Percentiles rank a stretch among this genome's conserved stretches.
phyloP scores from a whole-genome alignment of 2,113 vertebrate genomes.

The Brachypteracias leptosomus region DNA sequence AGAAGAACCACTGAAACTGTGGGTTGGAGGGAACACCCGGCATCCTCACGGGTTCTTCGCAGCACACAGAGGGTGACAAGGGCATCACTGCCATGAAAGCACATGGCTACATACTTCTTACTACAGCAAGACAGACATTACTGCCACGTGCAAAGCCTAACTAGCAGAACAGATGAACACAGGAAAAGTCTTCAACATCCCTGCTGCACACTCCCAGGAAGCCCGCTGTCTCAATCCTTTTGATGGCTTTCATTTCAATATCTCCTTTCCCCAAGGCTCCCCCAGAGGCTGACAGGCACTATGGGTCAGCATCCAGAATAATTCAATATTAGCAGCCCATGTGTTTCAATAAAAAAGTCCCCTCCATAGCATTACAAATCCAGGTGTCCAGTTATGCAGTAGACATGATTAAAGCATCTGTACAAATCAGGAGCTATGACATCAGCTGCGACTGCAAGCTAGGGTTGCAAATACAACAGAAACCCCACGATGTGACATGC shows the following conservation, averaged over 20 bases:
- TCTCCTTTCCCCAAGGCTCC: background rate
- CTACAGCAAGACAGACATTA: background rate
- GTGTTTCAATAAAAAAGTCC: background rate
- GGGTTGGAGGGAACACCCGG: background rate
- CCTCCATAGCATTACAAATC: background rate
- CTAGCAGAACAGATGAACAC: background rate
- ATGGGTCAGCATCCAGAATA: background rate
- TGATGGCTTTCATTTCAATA: background rate
- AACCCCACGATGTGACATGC: fast-evolving
- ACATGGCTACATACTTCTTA: fast-evolving
- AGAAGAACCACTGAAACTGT: background rate
- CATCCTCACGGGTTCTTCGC: fast-evolving
- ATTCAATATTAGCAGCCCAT: background rate
- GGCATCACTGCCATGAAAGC: background rate
- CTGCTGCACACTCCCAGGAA: background rate
- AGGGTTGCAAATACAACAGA: fast-evolving
- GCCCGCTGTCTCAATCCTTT: background rate
- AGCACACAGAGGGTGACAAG: background rate
- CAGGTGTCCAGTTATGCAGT: background rate
- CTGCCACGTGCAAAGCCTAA: background rate
- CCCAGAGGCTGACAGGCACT: background rate
- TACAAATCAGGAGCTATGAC: background rate
- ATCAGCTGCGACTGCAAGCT: background rate
- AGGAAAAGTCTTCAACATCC: background rate
- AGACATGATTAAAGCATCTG: background rate